Percentiles rank a stretch among this genome's conserved stretches.
phyloP scores from a whole-genome alignment of 2,888 invertebrate genomes.

The Orthonychiurus folsomi region DNA sequence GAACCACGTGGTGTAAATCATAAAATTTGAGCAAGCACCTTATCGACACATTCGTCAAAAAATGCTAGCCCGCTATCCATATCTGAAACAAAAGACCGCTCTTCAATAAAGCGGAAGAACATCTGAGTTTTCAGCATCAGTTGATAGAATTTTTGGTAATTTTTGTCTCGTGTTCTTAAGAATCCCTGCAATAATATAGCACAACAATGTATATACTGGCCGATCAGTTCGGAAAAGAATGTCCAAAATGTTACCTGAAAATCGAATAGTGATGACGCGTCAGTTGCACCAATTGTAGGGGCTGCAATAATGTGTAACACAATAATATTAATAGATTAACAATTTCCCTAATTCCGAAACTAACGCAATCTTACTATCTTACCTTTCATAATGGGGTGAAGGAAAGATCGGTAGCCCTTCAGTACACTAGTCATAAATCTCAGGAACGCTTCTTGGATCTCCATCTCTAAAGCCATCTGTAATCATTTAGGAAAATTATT shows the following conservation, averaged over 20 bases:
- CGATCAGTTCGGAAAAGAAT: not conserved
- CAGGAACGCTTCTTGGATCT: conserved; percentile 94
- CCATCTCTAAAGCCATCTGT: conserved; percentile 55
- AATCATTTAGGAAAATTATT: conserved; percentile 15
- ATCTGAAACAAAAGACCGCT: conserved; percentile 96
- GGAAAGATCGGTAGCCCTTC: conserved; percentile 76
- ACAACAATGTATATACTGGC: not conserved
- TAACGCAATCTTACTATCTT: too few species aligned
- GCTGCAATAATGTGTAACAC: too few species aligned
- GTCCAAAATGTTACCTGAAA: conserved; percentile 50
- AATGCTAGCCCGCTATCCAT: conserved; percentile 90
- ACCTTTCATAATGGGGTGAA: conserved; percentile 86
- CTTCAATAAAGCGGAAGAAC: conserved; percentile 97
- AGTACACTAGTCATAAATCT: conserved; percentile 88
- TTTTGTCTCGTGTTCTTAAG: conserved; percentile 77
- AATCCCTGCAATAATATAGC: conserved; percentile 51
- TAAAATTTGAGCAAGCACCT: conserved; percentile 46
- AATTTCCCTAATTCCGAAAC: too few species aligned
- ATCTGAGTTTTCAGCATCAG: conserved; percentile 87
- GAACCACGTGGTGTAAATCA: not conserved
- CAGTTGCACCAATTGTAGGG: conserved; percentile 87
- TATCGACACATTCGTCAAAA: conserved; percentile 94
- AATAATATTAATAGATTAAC: too few species aligned
- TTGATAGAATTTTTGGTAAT: conserved; percentile 65
- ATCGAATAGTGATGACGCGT: conserved; percentile 90